Base-by-base conservation (phyloP, 2,113 vertebrate species). In the Callithrix jacchus region DNA sequence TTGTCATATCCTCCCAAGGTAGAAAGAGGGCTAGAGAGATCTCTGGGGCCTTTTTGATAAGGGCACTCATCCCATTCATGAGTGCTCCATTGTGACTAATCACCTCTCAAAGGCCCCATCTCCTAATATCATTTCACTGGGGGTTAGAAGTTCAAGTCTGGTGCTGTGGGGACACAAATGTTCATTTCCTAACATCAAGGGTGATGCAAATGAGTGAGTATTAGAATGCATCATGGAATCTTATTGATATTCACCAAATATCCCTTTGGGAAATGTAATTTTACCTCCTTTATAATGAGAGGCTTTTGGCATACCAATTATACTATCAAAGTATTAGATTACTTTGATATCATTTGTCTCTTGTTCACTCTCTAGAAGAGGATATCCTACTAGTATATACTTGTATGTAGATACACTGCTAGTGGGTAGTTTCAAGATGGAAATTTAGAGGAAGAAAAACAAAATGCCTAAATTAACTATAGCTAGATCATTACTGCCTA, bases 191-290 rank as follows among this genome's bases (percentile, higher is more conserved):
- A 66, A 21, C 40, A 49, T 86, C 35, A 52, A 93, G 17, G 18
- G 1, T 42, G 49, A 92, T 32, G 16, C 14, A 82, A 58, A 82
- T 61, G 32, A 93, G 25, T 23, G 25, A 88, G 25, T 21, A 27
- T 32, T 80, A 61, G 47, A 76, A 54, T 68, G 30, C 82, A 47
- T 84, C 35, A 6, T 23, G 30, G 32, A 85, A 91, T 81, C 47
- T 45, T 3, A 68, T 7, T 66, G 83, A 40, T 54, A 79, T 61
- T 80, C 40, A 79, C 5, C n/a, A 17, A 54, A 6, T 93, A 89
- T 96, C 54, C 40, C 49, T 87, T 93, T 35, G 13, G 32, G 56
- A 91, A 92, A 70, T 87, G 12, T 8, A 79, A 74, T 64, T 52
- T 93, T 77, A 47, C 16, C 10, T 61, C 27, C 37, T 64, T 74